These are phyloP conservation scores for Aeoliscus strigatus DNA, from an alignment of 2,797 vertebrate species.

Conservation along the genomic window DNA sequence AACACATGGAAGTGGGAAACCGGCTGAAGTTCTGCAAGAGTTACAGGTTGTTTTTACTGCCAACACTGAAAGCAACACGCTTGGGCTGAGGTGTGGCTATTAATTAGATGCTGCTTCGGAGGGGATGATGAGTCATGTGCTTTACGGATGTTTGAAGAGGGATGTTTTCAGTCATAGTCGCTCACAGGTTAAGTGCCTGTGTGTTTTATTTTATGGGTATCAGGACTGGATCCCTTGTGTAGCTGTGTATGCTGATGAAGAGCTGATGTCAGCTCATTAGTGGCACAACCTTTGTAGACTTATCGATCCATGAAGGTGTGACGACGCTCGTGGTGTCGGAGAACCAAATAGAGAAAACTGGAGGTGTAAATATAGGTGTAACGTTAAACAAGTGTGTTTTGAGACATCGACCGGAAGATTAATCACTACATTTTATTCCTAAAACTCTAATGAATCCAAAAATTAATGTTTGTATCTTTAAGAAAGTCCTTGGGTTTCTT, in stretches of 20 bases:
- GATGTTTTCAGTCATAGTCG: constrained; percentile 47
- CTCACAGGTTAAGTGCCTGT: constrained; percentile 46
- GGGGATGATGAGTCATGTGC: constrained; percentile 31
- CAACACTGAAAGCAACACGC: constrained; percentile 27
- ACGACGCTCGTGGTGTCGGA: constrained; percentile 18
- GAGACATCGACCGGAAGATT: too few species aligned
- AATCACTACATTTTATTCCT: too few species aligned
- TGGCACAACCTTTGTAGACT: constrained; percentile 42
- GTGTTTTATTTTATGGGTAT: constrained; percentile 50
- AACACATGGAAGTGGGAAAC: constrained; percentile 37
- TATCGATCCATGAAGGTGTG: constrained; percentile 35
- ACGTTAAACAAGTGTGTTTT: too few species aligned
- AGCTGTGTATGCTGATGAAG: constrained; percentile 43
- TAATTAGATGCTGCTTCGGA: constrained; percentile 46
- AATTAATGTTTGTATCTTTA: too few species aligned
- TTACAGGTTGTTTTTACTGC: constrained; percentile 15
- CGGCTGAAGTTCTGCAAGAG: constrained; percentile 20
- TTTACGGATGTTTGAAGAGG: constrained; percentile 44
- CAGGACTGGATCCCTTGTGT: constrained; percentile 38
- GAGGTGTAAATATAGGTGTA: too few species aligned
- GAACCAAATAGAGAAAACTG: too few species aligned
- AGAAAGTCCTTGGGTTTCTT: too few species aligned
- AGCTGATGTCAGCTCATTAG: constrained; percentile 66
- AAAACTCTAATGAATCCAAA: too few species aligned
- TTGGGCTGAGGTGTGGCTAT: constrained; percentile 19